Evolutionary conservation across 2,113 vertebrate species (phyloP).

Genomic region (Rostratula benghalensis): DNA sequence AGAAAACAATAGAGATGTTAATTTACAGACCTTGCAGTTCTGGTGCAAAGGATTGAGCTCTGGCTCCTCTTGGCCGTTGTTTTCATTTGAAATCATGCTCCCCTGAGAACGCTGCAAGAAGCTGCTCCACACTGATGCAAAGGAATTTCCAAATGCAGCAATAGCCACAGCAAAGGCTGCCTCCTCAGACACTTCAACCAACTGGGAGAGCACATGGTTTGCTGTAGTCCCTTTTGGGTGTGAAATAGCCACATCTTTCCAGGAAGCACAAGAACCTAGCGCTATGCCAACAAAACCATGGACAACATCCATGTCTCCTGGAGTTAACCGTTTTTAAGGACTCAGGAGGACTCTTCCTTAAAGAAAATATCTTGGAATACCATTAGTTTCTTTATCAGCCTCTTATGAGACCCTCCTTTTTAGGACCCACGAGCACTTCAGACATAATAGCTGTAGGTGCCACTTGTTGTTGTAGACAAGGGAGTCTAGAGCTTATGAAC

Average conservation of each 20-base stretch:
- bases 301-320: neutral
- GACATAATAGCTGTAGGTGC: neutral
- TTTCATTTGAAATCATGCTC: neutral
- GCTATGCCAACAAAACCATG: conserved; percentile 44
- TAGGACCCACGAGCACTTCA: neutral
- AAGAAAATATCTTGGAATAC: neutral
- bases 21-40: neutral
- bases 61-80: neutral
- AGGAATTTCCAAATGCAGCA: neutral
- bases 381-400: neutral
- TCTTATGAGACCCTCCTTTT: neutral
- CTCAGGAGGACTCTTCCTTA: neutral
- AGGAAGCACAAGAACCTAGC: neutral
- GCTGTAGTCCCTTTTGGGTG: conserved; percentile 27
- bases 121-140: neutral
- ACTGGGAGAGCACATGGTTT: neutral
- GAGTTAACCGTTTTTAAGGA: neutral
- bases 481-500: neutral
- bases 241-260: conserved; percentile 35
- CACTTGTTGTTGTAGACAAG: conserved; percentile 1
- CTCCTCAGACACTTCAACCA: conserved; percentile 11
- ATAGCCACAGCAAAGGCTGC: neutral
- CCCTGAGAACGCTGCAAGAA: neutral
- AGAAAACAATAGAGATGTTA: conserved; percentile 1
- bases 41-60: neutral